Evolutionary conservation across 2,113 vertebrate genomes (phyloP).

Genomic region (Glareola pratincola): DNA sequence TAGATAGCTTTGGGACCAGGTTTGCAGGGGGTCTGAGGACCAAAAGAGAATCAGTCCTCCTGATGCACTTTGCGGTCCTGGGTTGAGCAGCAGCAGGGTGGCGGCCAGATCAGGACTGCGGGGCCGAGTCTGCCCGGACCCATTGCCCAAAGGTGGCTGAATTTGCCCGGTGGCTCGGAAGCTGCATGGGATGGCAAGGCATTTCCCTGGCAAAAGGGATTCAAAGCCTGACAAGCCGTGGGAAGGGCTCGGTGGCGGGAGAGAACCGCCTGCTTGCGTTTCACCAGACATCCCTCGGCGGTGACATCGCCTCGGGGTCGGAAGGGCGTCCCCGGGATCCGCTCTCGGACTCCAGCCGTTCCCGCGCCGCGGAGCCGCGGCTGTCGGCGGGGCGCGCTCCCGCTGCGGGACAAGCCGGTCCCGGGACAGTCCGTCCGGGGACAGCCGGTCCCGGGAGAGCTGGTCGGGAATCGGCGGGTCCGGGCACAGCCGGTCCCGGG

Average conservation of each 20-base stretch:
- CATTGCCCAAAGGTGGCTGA: accelerated
- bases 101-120: background rate
- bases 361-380: background rate
- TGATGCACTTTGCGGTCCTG: background rate
- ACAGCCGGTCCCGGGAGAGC: background rate
- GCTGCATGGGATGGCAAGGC: background rate
- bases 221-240: background rate
- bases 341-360: background rate
- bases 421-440: background rate
- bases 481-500: background rate
- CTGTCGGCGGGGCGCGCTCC: background rate
- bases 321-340: background rate
- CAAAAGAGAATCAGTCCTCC: background rate
- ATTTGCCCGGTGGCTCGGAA: accelerated
- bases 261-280: background rate
- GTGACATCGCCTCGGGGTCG: background rate
- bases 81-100: background rate
- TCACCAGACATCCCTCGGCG: background rate
- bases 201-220: background rate
- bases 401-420: background rate
- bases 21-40: background rate
- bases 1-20: background rate
- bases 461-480: background rate
- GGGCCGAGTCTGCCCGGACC: background rate
- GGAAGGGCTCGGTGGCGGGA: background rate